These are phyloP conservation scores for Chrysodeixis includens DNA, from an alignment of 2,888 invertebrate genomes.

Conservation along the genomic window DNA sequence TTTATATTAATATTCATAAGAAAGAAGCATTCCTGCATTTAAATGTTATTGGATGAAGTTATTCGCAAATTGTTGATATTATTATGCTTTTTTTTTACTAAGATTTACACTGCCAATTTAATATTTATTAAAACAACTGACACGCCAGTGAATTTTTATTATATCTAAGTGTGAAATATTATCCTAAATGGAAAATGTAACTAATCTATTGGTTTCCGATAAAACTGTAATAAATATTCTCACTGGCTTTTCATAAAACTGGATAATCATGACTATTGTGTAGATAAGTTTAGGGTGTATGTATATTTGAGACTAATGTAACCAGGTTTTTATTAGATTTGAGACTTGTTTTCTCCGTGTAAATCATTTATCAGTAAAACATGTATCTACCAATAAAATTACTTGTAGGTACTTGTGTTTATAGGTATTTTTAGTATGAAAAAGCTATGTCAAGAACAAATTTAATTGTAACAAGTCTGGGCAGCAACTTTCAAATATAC, in stretches of 20 bases:
- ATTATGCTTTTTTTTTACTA: conserved; percentile 23
- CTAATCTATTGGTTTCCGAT: background rate
- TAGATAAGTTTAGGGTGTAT: conserved; percentile 1
- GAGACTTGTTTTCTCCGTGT: no score
- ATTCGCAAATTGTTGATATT: conserved; percentile 39
- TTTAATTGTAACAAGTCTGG: no score
- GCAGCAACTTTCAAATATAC: conserved; percentile 6
- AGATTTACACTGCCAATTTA: conserved; percentile 40
- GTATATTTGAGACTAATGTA: background rate
- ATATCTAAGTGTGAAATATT: background rate
- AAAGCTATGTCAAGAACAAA: no score
- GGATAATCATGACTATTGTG: background rate
- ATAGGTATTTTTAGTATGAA: no score
- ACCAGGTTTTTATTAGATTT: no score
- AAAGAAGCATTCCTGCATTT: conserved; percentile 69
- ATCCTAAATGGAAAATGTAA: background rate
- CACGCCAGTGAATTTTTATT: background rate
- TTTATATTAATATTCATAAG: conserved; percentile 49
- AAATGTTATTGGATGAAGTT: conserved; percentile 43
- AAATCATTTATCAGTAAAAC: no score
- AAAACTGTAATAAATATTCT: background rate
- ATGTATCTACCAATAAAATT: no score
- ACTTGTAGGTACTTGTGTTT: no score
- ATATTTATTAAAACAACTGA: conserved; percentile 13
- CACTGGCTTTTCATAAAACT: background rate